A percentile compares a stretch with the other conserved stretches of the same genome.
Conservation (phyloP, 2,113 vertebrate genomes). For the Dromiciops gliroides region DNA sequence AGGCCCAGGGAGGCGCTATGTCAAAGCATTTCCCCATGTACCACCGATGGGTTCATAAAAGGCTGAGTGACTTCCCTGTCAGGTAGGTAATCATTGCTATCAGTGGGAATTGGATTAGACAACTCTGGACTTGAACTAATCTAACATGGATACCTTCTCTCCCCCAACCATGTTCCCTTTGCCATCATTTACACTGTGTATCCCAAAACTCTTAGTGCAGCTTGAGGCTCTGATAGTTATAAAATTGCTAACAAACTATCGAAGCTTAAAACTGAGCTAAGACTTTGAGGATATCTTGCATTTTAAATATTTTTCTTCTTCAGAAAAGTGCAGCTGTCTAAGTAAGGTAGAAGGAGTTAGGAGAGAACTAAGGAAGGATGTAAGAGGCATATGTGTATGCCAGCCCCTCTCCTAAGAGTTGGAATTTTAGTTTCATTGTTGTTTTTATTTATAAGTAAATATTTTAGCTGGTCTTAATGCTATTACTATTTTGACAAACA, state of each 20-base stretch:
- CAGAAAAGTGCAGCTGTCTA: background rate
- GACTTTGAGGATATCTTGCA: background rate
- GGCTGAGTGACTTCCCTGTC: too few species aligned
- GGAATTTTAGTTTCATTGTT: background rate
- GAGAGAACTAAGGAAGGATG: background rate
- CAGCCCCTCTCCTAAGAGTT: background rate
- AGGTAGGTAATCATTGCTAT: too few species aligned
- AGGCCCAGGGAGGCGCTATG: too few species aligned
- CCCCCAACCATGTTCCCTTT: background rate
- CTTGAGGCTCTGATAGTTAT: background rate
- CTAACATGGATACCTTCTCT: too few species aligned
- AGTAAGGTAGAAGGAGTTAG: background rate
- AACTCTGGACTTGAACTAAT: too few species aligned
- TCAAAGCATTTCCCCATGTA: too few species aligned
- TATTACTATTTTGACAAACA: background rate
- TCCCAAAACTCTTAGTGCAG: background rate
- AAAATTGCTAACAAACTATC: background rate
- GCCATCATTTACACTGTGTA: background rate
- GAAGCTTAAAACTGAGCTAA: background rate
- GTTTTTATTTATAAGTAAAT: background rate
- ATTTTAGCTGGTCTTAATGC: background rate
- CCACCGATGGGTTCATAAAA: too few species aligned
- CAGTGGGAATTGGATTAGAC: too few species aligned
- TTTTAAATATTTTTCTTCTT: background rate
- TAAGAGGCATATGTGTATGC: background rate